phyloP scores from a whole-genome alignment of 2,888 invertebrate genomes.

The Euzophera pinguis region DNA sequence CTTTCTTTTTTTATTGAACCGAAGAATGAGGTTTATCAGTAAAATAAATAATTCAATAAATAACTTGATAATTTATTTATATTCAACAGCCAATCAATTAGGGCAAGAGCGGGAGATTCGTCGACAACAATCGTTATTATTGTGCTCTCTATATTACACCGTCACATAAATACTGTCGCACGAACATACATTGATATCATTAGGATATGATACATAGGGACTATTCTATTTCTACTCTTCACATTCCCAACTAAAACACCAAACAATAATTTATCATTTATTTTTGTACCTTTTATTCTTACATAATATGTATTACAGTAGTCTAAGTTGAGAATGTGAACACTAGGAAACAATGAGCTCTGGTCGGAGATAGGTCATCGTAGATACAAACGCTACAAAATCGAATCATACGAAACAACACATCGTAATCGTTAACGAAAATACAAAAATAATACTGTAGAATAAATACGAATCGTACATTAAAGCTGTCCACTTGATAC shows the following conservation, averaged over 20 bases:
- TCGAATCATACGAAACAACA: constrained; percentile 15
- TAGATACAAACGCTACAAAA: constrained; percentile 12
- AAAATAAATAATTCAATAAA: constrained; percentile 12
- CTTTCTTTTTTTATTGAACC: not conserved
- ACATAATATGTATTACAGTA: not conserved
- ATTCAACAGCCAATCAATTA: constrained; percentile 60
- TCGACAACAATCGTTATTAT: constrained; percentile 25
- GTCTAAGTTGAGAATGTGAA: not conserved
- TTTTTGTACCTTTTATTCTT: not conserved
- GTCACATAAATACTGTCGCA: constrained; percentile 18
- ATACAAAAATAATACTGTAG: constrained; percentile 72
- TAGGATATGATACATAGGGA: not conserved
- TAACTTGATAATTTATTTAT: constrained; percentile 45
- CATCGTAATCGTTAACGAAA: constrained; percentile 38
- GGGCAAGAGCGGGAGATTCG: constrained; percentile 47
- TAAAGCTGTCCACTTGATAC: constrained; percentile 26
- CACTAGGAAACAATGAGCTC: not conserved
- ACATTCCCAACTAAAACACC: not conserved
- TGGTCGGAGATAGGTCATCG: constrained; percentile 14
- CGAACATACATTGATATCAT: constrained; percentile 25
- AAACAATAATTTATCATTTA: not conserved
- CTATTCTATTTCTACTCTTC: not conserved
- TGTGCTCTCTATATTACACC: too few species aligned
- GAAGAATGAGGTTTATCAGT: not conserved
- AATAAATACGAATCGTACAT: constrained; percentile 53